Evolutionary conservation across 2,797 vertebrate species (phyloP).

Genomic region (Rhodeus uyekii): DNA sequence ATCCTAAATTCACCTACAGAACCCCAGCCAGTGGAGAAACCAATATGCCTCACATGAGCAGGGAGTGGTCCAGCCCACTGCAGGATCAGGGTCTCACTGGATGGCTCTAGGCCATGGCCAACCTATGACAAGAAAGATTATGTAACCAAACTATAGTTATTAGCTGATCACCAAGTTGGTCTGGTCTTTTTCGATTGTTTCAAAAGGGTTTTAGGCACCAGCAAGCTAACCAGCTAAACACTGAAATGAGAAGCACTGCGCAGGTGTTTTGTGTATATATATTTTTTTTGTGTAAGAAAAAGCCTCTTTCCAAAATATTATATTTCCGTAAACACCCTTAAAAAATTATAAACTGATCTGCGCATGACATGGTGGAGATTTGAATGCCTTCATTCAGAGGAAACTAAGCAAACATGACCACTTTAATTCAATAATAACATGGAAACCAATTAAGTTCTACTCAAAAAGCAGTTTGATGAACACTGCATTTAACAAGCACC

Average conservation of each 20-base stretch:
- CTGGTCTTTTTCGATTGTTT: neutral
- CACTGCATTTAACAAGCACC: constrained; percentile 54
- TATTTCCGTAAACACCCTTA: constrained; percentile 4
- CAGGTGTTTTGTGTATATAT: constrained; percentile 3
- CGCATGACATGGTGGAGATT: constrained; percentile 40
- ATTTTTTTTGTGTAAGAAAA: constrained; percentile 4
- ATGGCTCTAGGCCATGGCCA: constrained; percentile 83
- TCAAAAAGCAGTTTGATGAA: constrained; percentile 56
- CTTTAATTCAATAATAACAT: constrained; percentile 48
- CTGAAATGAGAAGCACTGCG: neutral
- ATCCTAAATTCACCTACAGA: constrained; percentile 94
- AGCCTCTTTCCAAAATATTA: constrained; percentile 18
- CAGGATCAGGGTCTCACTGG: constrained; percentile 86
- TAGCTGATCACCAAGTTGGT: neutral
- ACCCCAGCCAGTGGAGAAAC: constrained; percentile 96
- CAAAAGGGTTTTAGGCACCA: neutral
- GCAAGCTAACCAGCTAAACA: neutral
- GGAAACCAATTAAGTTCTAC: constrained; percentile 53
- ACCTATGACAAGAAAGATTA: constrained; percentile 74
- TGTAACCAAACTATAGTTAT: neutral
- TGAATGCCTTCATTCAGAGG: constrained; percentile 22
- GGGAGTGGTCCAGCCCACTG: constrained; percentile 79
- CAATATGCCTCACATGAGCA: constrained; percentile 87
- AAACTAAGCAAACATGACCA: constrained; percentile 48
- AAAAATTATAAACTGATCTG: constrained; percentile 34